Conservation (phyloP, 2,113 vertebrate genomes). For the Arothron firmamentum region DNA sequence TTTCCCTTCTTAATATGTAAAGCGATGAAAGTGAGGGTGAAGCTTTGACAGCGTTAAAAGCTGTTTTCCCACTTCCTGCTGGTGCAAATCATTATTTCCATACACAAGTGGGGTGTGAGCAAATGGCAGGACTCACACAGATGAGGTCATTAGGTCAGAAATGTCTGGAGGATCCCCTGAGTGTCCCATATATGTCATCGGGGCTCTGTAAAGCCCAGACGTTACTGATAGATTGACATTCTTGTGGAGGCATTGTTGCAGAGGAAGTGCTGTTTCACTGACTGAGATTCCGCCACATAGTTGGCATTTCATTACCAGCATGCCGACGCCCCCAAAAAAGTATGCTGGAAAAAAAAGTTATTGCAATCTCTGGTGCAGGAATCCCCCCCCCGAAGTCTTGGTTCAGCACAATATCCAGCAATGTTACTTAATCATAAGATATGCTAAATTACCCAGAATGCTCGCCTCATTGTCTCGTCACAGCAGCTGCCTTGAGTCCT, state of each 20-base stretch:
- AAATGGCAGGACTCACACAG: slow-evolving; percentile 50
- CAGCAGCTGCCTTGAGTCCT: slow-evolving; percentile 48
- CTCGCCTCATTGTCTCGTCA: slow-evolving; percentile 57
- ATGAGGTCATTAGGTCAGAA: slow-evolving; percentile 55
- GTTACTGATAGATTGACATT: slow-evolving; percentile 61
- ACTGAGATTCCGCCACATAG: slow-evolving; percentile 41
- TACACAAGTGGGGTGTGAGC: slow-evolving; percentile 33
- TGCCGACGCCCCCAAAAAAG: not conserved
- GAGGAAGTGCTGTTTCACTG: slow-evolving; percentile 56
- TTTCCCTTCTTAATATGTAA: slow-evolving; percentile 33
- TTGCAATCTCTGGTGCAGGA: slow-evolving; percentile 3
- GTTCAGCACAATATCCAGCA: slow-evolving; percentile 3
- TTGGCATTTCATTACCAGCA: slow-evolving; percentile 40
- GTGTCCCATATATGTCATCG: slow-evolving; percentile 63
- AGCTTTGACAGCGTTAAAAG: slow-evolving; percentile 44
- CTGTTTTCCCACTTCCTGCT: slow-evolving; percentile 53
- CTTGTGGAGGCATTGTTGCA: slow-evolving; percentile 55
- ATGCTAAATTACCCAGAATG: slow-evolving; percentile 58
- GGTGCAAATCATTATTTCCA: slow-evolving; percentile 9
- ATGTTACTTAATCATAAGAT: slow-evolving; percentile 21
- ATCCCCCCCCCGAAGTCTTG: slow-evolving; percentile 6
- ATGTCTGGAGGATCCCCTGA: slow-evolving; percentile 44
- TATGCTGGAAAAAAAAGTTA: not conserved
- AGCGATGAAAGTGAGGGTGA: slow-evolving; percentile 21
- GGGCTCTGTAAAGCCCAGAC: slow-evolving; percentile 47